phyloP scores from a whole-genome alignment of 2,888 invertebrate species.

The Andrena bucephala region DNA sequence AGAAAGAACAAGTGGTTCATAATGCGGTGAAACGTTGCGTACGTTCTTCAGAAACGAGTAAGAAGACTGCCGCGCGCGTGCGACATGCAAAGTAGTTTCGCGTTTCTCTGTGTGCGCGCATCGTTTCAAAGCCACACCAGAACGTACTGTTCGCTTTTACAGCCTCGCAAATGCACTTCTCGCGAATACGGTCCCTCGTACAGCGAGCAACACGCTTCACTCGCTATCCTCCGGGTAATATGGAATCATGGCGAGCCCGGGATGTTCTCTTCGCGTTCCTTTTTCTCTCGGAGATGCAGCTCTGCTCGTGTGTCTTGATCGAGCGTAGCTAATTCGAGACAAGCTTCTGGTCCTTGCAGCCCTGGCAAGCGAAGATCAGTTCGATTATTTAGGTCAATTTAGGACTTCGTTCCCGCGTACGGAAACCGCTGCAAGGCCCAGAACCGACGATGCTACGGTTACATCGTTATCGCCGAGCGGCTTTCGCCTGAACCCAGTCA shows the following conservation, averaged over 20 bases:
- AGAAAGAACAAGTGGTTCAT: conserved; percentile 22
- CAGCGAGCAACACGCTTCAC: conserved; percentile 10
- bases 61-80: conserved; percentile 6
- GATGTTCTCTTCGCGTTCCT: conserved; percentile 19
- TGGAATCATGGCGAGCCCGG: conserved; percentile 12
- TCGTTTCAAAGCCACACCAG: conserved; percentile 15
- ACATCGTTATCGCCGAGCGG: conserved; percentile 47
- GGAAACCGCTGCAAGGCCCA: conserved; percentile 30
- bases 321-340: conserved; percentile 21
- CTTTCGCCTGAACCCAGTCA: conserved; percentile 48
- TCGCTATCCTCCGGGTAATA: conserved; percentile 19
- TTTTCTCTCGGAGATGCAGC: conserved; percentile 12
- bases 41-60: conserved; percentile 64
- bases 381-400: neutral
- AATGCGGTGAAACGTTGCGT: conserved; percentile 64
- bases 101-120: conserved; percentile 4
- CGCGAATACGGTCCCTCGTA: conserved; percentile 18
- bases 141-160: conserved; percentile 27
- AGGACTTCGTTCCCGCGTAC: neutral
- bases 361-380: neutral
- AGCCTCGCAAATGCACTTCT: conserved; percentile 26
- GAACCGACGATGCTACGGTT: conserved; percentile 40
- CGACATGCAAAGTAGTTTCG: conserved; percentile 45
- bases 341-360: conserved; percentile 52
- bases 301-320: conserved; percentile 9